Conservation (phyloP, 2,888 invertebrate species). For the Clostera curtula region DNA sequence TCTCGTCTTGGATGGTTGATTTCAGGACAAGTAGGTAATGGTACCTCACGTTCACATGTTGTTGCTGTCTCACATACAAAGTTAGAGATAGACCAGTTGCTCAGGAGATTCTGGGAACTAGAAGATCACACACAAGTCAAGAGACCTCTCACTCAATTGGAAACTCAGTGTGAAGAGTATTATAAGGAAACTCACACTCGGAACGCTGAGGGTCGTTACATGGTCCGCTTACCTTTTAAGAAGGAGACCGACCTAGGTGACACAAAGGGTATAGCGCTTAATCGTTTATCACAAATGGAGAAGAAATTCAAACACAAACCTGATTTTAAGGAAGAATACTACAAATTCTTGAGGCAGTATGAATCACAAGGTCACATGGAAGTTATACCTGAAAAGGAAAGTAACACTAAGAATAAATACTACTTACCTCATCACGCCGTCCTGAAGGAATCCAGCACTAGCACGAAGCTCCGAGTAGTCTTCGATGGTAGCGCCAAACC, state of each 20-base stretch:
- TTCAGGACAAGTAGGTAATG: background rate
- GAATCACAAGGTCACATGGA: background rate
- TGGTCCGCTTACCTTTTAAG: background rate
- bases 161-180: background rate
- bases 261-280: background rate
- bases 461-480: too few species aligned
- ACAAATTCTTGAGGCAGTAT: background rate
- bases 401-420: background rate
- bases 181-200: background rate
- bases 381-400: background rate
- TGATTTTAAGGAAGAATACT: background rate
- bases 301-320: background rate
- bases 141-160: background rate
- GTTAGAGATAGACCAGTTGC: background rate
- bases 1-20: background rate
- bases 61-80: background rate
- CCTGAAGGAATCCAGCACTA: too few species aligned
- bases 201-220: slow-evolving; percentile 12
- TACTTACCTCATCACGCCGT: too few species aligned
- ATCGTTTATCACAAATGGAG: background rate
- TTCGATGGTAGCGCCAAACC: too few species aligned
- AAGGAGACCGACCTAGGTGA: background rate
- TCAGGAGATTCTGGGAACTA: background rate
- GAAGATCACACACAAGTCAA: background rate
- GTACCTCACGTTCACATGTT: background rate